phyloP scores from a whole-genome alignment of 37 sponge, comb jelly and placozoan species.

The Ephydatia muelleri region DNA sequence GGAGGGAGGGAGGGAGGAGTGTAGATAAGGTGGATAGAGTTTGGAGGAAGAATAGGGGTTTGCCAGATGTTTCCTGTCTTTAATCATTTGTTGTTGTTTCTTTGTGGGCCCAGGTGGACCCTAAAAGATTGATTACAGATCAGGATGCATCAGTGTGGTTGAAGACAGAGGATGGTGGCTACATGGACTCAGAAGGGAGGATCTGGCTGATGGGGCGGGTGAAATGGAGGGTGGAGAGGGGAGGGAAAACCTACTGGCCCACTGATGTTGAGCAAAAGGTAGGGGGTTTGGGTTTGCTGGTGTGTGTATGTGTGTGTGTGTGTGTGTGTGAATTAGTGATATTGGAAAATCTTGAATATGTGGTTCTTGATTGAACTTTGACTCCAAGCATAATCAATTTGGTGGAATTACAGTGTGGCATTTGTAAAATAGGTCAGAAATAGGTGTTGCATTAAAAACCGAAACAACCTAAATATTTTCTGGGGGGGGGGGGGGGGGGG shows the following conservation, averaged over 20 bases:
- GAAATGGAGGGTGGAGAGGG: conserved; percentile 79
- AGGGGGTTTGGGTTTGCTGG: not conserved
- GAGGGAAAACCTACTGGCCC: conserved; percentile 70
- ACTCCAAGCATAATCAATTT: not conserved
- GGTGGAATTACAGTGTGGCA: not conserved
- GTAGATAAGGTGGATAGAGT: no score
- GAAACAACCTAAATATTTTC: no score
- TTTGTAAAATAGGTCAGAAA: no score
- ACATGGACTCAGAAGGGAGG: conserved; percentile 82
- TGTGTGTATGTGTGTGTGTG: not conserved
- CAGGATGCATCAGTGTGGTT: conserved; percentile 68
- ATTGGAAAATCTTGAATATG: not conserved
- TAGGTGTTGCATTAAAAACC: no score
- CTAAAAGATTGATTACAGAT: conserved; percentile 50
- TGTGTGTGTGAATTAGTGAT: not conserved
- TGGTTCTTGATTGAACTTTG: not conserved
- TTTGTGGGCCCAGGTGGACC: conserved; percentile 37
- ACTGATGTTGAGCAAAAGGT: conserved; percentile 82
- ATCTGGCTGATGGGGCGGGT: conserved; percentile 85
- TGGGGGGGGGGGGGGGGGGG: no score
- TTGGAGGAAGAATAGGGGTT: no score
- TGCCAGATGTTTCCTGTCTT: not conserved
- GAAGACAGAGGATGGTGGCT: conserved; percentile 84
- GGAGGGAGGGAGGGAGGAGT: no score
- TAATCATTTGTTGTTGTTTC: no score